A percentile compares a stretch with the other conserved stretches of the same genome.
phyloP scores from a whole-genome alignment of 2,888 invertebrate species.

The Boloria selene region DNA sequence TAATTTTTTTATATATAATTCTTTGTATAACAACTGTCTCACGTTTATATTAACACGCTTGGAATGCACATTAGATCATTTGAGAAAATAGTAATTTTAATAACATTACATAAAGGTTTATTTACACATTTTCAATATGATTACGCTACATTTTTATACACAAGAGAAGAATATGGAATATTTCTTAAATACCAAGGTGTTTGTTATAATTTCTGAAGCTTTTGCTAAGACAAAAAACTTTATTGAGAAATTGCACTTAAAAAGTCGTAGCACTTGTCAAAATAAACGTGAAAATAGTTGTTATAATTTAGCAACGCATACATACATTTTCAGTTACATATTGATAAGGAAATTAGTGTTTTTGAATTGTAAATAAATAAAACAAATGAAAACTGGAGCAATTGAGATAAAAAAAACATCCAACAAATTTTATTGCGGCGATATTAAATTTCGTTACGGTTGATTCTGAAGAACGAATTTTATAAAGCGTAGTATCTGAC shows the following conservation, averaged over 20 bases:
- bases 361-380: not conserved
- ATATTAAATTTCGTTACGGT: conserved; percentile 51
- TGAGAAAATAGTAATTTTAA: not conserved
- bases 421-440: conserved; percentile 29
- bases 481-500: conserved; percentile 49
- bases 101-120: not conserved
- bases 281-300: too few relatives aligned
- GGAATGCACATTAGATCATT: not conserved
- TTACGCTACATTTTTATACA: not conserved
- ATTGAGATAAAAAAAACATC: conserved; percentile 26
- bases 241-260: too few relatives aligned
- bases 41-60: not conserved
- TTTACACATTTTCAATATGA: conserved; percentile 1
- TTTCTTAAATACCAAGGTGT: too few relatives aligned
- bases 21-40: too few relatives aligned
- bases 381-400: conserved; percentile 25
- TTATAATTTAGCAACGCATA: too few relatives aligned
- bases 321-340: not conserved
- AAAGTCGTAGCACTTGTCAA: too few relatives aligned
- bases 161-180: not conserved
- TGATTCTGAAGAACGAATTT: conserved; percentile 50
- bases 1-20: too few relatives aligned
- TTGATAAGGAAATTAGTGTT: not conserved
- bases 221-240: too few relatives aligned
- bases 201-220: too few relatives aligned